Evolutionary conservation across 1,140 invertebrate genomes (phyloP).

Genomic region (Bombus huntii): DNA sequence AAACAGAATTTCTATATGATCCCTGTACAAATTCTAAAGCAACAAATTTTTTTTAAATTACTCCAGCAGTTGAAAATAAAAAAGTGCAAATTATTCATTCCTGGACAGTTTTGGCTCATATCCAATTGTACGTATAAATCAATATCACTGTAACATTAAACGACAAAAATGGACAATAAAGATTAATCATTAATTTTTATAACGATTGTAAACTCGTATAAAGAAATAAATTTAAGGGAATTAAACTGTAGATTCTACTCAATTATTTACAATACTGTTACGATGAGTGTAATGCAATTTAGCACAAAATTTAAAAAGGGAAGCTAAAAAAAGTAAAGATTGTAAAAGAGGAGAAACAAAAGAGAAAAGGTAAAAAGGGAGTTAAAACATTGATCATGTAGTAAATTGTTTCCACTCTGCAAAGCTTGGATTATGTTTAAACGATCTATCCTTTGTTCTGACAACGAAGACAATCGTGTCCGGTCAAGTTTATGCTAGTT

Average conservation of each 20-base stretch:
- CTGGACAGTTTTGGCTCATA: conserved; percentile 9
- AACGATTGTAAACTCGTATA: neutral
- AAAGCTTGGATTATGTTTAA: neutral
- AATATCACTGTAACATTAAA: conserved; percentile 21
- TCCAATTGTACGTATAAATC: conserved; percentile 32
- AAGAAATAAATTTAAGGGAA: neutral
- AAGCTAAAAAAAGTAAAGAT: conserved; percentile 7
- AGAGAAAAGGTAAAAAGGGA: conserved; percentile 25
- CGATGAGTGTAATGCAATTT: neutral
- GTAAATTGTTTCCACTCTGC: conserved; percentile 30
- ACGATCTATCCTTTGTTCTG: conserved; percentile 9
- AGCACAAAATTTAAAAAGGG: neutral
- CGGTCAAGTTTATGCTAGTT: neutral
- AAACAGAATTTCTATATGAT: neutral
- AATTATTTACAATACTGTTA: neutral
- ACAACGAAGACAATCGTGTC: conserved; percentile 3
- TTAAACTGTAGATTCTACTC: neutral
- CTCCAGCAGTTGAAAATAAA: neutral
- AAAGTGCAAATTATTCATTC: neutral
- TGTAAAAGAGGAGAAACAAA: neutral
- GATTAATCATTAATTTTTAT: neutral
- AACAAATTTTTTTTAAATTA: neutral
- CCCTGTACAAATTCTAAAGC: neutral
- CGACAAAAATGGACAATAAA: neutral
- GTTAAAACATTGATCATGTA: conserved; percentile 67